Base-by-base conservation (phyloP, 2,113 vertebrate species). In the Motacilla tschutschensis region DNA sequence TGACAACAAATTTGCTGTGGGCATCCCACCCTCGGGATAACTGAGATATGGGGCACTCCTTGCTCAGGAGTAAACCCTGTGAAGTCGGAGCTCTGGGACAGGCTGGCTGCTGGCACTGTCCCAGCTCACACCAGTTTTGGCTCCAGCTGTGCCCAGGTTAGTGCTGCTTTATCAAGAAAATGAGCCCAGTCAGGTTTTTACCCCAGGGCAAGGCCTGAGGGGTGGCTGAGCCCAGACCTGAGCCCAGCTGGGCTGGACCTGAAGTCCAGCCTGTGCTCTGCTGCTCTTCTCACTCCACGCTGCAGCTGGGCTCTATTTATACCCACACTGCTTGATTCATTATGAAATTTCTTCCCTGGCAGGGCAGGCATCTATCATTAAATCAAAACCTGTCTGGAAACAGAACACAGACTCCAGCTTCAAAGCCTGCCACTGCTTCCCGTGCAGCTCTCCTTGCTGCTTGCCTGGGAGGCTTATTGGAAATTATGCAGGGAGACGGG, bases 341-440 rank as follows among this genome's bases (percentile, higher is more conserved):
- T 31, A 73, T 0, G 2, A 35, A 69, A 65, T 62, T 33, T 29
- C 67, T 87, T 24, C 43, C 40, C 64, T 74, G 83, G 72, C 83
- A 79, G 76, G 47, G 46, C 28, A 21, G 50, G 57, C 73, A 43
- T 78, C 77, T 87, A 35, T 89, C 88, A 74, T 89, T 70, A 89
- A 89, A 85, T 89, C 88, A 77, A 47, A 90, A 85, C 63, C 73
- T 59, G 78, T 85, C 84, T 94, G 91, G 91, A 86, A 83, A 3
- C 40, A 77, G 83, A 90, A 54, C 83, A 91, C 80, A 91, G 73
- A 3, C 87, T 94, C 2, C 0, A n/a, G 36, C 91, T 91, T 91
- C 93, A 93, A 93, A 94, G 93, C 22, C 38, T 58, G 77, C 77
- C 48, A 4, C 69, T 50, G 57, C 63, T 80, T 50, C 74, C 69